Conservation (phyloP, 2,113 vertebrate genomes). For the Conger conger region DNA sequence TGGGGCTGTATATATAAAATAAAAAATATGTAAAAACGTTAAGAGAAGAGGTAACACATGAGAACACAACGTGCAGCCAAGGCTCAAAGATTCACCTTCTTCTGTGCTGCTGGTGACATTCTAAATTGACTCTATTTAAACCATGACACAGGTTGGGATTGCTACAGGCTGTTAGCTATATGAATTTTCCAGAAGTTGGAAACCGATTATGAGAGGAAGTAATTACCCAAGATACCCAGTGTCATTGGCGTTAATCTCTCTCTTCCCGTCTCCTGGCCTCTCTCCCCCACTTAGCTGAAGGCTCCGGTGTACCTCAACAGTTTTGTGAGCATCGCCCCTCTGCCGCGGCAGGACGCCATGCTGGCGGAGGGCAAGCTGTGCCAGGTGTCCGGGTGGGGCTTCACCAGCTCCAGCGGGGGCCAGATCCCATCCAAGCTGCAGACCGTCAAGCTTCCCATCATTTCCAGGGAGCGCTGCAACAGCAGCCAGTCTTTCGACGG, state of each 20-base stretch:
- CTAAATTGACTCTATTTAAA: not conserved
- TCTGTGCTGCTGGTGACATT: not conserved
- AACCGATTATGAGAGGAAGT: not conserved
- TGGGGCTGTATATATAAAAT: not conserved
- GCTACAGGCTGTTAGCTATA: not conserved
- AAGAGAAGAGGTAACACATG: too few species aligned
- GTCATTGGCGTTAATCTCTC: not conserved
- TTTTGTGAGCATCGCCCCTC: conserved; percentile 65
- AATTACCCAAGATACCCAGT: not conserved
- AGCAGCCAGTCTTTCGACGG: conserved; percentile 65
- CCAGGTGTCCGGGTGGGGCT: conserved; percentile 77
- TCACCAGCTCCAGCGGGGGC: conserved; percentile 54
- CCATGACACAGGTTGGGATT: not conserved
- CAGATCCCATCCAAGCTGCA: conserved; percentile 62
- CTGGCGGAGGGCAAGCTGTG: conserved; percentile 64
- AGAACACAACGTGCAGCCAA: too few species aligned
- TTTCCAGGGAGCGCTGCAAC: conserved; percentile 66
- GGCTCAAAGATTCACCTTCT: too few species aligned
- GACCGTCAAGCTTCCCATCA: conserved; percentile 70
- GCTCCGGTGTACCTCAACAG: conserved; percentile 62
- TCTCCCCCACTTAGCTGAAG: conserved; percentile 60
- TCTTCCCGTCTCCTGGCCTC: not conserved
- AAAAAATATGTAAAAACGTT: too few species aligned
- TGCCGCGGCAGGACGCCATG: conserved; percentile 59
- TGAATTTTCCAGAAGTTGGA: not conserved